Percentiles rank a stretch among this genome's conserved stretches.
Conservation (phyloP, 1,140 invertebrate genomes). For the Drosophila persimilis region DNA sequence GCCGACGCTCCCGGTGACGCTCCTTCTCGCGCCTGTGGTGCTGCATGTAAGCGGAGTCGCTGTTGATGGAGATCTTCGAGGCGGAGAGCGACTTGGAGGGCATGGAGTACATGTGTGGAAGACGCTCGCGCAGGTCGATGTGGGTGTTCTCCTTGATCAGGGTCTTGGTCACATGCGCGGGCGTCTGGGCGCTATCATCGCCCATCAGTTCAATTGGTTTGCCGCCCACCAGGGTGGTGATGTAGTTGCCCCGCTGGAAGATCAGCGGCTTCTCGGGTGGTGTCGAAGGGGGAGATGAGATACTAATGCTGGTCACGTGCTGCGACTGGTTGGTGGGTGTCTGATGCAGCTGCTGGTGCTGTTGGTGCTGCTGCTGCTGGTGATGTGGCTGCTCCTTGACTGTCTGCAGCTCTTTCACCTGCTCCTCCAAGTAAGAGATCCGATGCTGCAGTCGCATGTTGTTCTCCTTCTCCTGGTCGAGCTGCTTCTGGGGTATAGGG, state of each 20-base stretch:
- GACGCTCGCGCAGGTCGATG: constrained; percentile 60
- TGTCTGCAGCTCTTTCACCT: constrained; percentile 88
- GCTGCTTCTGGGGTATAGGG: constrained; percentile 65
- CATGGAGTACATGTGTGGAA: constrained; percentile 64
- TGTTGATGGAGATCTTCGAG: constrained; percentile 82
- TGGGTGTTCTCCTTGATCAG: constrained; percentile 80
- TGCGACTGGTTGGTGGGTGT: constrained; percentile 44
- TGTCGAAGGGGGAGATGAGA: constrained; percentile 75
- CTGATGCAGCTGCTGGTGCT: constrained; percentile 22
- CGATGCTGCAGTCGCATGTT: constrained; percentile 93
- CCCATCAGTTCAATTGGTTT: constrained; percentile 77
- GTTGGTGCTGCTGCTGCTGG: constrained; percentile 21
- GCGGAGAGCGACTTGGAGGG: constrained; percentile 78
- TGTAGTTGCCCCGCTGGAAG: constrained; percentile 82
- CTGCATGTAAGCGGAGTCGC: constrained; percentile 74
- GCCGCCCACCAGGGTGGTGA: constrained; percentile 81
- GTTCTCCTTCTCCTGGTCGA: constrained; percentile 86
- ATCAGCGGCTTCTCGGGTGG: constrained; percentile 75
- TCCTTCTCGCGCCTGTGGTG: constrained; percentile 72
- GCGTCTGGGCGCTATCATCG: constrained; percentile 34
- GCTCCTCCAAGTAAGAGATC: constrained; percentile 94
- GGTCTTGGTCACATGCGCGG: constrained; percentile 75
- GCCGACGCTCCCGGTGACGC: constrained; percentile 62
- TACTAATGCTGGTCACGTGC: constrained; percentile 82
- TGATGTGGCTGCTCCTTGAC: constrained; percentile 62